Base-by-base conservation (phyloP, 2,888 invertebrate genomes). In the Minunthozetes semirufus region DNA sequence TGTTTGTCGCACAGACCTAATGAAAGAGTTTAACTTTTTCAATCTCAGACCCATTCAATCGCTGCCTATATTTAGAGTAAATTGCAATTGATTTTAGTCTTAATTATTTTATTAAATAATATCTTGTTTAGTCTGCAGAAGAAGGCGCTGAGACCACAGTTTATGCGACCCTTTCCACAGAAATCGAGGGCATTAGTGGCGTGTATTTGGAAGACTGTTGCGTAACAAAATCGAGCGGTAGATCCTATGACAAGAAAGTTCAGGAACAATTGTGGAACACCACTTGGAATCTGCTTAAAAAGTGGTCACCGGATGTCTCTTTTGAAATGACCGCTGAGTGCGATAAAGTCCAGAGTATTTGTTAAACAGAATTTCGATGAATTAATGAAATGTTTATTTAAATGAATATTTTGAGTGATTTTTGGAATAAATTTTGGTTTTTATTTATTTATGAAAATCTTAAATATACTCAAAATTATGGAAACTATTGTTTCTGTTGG, bases 121-220 rank as follows among this genome's bases (percentile, higher is more conserved):
- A 56, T 75, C 11, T 25, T 77, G 25, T 11, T 27, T 59, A 29
- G 29, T 68, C 66, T 68, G 89, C 93, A 8, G 88, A 87, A 76
- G 87, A 90, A 81, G 95, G 95, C 25, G 91, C 94, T 0, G 87
- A 88, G 76, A 87, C 92, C 0, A 87, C 93, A 71, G 86, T 91
- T 9, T 89, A 88, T 83, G 87, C 92, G 9, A 90, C 91, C 80
- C 86, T 94, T 17, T 88, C 90, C 61, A 87, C 88, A 63, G 85
- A 87, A 46, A 83, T 93, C 25, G 90, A 92, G 81, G 87, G 88
- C 3, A 86, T 87, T 80, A 90, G 92, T 1, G 94, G 94, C n/a
- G 84, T 87, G 4, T 94, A 94, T 81, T 87, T 93, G 48, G 89
- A 88, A 80, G 92, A 93, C 81, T 90, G 92, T 80, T 84, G 85